These are phyloP conservation scores for Penelope pileata DNA, from an alignment of 2,113 vertebrate species.

Conservation along the genomic window DNA sequence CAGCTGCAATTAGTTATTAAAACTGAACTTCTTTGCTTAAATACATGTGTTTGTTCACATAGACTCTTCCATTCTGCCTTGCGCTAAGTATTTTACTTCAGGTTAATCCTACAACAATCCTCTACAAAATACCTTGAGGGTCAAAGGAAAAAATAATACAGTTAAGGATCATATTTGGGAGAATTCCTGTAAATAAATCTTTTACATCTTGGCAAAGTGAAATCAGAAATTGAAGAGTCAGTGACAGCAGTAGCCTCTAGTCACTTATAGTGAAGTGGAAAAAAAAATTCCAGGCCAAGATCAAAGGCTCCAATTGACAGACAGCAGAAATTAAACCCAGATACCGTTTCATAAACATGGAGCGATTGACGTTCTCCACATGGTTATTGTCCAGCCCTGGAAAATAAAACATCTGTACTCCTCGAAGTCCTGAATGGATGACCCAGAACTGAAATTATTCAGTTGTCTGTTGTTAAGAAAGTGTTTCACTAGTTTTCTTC, in stretches of 20 bases:
- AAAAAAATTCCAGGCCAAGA: constrained; percentile 76
- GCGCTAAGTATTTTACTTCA: constrained; percentile 14
- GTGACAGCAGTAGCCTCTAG: constrained; percentile 79
- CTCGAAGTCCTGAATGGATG: constrained; percentile 59
- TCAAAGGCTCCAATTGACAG: constrained; percentile 79
- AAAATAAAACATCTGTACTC: constrained; percentile 70
- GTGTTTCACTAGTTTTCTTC: background rate
- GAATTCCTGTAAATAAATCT: constrained; percentile 75
- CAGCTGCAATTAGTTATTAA: constrained; percentile 77
- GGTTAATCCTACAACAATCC: constrained; percentile 40
- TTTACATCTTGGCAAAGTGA: constrained; percentile 64
- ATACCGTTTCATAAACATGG: constrained; percentile 72
- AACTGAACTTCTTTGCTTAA: constrained; percentile 38
- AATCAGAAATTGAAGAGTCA: constrained; percentile 69
- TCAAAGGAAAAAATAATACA: background rate
- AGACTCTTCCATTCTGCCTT: background rate
- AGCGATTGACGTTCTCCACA: constrained; percentile 72
- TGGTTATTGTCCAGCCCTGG: constrained; percentile 77
- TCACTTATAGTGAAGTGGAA: constrained; percentile 77
- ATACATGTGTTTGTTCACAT: constrained; percentile 44
- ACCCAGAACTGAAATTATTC: constrained; percentile 55
- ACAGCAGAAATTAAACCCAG: constrained; percentile 84
- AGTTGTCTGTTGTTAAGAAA: background rate
- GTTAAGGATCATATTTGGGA: constrained; percentile 35
- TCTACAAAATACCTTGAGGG: constrained; percentile 39